Percentiles rank a stretch among this genome's conserved stretches.
Conservation (phyloP, 1,140 invertebrate genomes). For the Zophobas morio region DNA sequence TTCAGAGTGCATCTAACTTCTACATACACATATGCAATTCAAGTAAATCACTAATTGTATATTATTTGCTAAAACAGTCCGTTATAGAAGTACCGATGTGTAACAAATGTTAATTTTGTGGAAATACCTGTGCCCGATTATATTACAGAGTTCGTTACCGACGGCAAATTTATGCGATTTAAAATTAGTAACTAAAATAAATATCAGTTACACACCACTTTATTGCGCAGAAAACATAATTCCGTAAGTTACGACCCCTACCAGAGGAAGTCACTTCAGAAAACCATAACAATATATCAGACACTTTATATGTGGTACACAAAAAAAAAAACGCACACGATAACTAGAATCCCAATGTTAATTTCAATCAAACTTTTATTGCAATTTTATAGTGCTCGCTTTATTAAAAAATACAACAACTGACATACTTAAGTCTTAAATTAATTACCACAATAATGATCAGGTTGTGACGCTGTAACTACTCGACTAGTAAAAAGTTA, state of each 20-base stretch:
- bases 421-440: neutral
- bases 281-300: neutral
- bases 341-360: neutral
- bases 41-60: neutral
- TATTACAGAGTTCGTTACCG: neutral
- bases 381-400: neutral
- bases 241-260: neutral
- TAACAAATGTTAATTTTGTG: neutral
- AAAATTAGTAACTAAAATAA: neutral
- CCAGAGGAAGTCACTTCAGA: neutral
- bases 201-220: neutral
- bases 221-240: neutral
- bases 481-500: slow-evolving; percentile 3
- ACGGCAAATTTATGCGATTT: neutral
- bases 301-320: neutral
- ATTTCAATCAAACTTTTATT: neutral
- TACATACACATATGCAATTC: no score
- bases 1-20: no score
- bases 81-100: neutral
- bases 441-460: neutral
- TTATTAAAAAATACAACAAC: neutral
- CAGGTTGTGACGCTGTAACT: neutral
- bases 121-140: neutral
- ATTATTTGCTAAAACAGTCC: neutral
- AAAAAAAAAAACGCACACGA: neutral